Conservation (phyloP, 1,140 invertebrate species). For the Drosophila ambigua region DNA sequence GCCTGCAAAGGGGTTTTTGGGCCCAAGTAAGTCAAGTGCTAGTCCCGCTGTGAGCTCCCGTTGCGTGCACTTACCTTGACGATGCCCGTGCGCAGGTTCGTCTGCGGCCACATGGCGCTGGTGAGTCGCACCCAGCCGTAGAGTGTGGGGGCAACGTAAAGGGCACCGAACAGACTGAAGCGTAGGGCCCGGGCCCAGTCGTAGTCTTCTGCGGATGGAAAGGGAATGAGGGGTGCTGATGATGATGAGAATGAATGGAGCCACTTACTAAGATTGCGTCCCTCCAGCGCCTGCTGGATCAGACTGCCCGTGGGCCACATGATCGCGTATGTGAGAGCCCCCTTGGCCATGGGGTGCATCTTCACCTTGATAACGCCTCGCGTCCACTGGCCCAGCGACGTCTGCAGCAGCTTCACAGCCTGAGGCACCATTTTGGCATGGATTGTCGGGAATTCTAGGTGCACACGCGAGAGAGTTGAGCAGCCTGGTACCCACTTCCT, state of each 20-base stretch:
- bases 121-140: slow-evolving; percentile 89
- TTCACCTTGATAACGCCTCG: slow-evolving; percentile 20
- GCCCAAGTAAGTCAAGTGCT: slow-evolving; percentile 1
- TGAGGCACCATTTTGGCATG: slow-evolving; percentile 30
- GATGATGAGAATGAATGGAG: background rate
- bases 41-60: slow-evolving; percentile 1
- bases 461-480: background rate
- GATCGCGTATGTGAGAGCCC: slow-evolving; percentile 89
- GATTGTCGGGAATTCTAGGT: slow-evolving; percentile 14
- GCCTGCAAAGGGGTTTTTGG: slow-evolving; percentile 85
- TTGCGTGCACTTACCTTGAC: slow-evolving; percentile 86
- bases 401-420: slow-evolving; percentile 42
- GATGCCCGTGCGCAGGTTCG: slow-evolving; percentile 87
- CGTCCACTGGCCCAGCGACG: slow-evolving; percentile 33
- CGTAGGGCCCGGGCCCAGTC: slow-evolving; percentile 86
- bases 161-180: slow-evolving; percentile 88
- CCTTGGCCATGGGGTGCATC: slow-evolving; percentile 84
- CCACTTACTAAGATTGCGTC: slow-evolving; percentile 76
- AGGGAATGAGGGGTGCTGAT: background rate
- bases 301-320: slow-evolving; percentile 89
- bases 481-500: slow-evolving; percentile 2
- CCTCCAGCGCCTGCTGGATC: slow-evolving; percentile 86
- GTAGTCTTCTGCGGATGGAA: slow-evolving; percentile 80
- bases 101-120: slow-evolving; percentile 87
- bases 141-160: slow-evolving; percentile 89